Base-by-base conservation (phyloP, 2,113 vertebrate species). In the Ctenomys sociabilis region DNA sequence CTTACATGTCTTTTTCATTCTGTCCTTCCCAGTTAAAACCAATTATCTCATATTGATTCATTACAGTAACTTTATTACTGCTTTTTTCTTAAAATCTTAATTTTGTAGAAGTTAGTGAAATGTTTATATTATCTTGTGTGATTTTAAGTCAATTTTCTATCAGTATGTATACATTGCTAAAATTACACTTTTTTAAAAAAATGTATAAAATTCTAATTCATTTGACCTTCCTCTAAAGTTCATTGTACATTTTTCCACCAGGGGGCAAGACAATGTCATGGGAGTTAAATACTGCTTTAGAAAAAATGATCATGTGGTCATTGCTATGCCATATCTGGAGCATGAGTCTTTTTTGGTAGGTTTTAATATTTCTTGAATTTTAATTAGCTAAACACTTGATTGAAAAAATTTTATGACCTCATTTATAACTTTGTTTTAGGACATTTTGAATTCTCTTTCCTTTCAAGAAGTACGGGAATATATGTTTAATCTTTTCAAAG, bases 251-350 rank as follows among this genome's bases (percentile, higher is more conserved):
- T 98, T 98, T 97, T 97, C 95, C 97, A 98, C 72, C 97, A 99
- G 99, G 85, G 99, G 99, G 77, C 98, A 98, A 97, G 99, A 99
- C 92, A 99, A 99, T 49, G 99, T 99, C 94, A 99, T 99, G 98
- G 99, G 99, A 96, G 99, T 99, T 95, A 99, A 99, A 14, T 99
- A 99, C 88, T 99, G 99, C 98, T 99, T 99, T 97, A 99, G 99
- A 97, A 99, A 99, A 82, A 99, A 99, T 52, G 99, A 99, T 95
- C 99, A 99, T 0, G 99, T 99, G 92, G 99, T 99, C 97, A 99
- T 99, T 93, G 99, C 99, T 85, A 99, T 99, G 99, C 99, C 99
- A 0, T 99, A 99, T 96, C 98, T 99, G 98, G 99, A 99, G 88
- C 99, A 99, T 81, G 99, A 99, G 96, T 98, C 99, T 35, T 99